Conservation (phyloP, 2,113 vertebrate genomes). For the Phasianus colchicus region DNA sequence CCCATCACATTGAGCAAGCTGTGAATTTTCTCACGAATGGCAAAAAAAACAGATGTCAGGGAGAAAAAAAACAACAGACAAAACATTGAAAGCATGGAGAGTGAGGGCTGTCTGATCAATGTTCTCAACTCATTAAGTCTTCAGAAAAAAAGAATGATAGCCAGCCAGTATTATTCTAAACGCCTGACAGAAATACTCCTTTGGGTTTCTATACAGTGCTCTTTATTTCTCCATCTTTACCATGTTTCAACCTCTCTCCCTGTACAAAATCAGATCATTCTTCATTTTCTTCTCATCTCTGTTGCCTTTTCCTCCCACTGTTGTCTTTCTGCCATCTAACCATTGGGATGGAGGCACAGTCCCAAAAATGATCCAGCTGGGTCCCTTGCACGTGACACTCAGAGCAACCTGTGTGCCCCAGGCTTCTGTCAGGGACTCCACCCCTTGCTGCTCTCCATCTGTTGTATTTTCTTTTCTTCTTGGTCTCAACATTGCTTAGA, state of each 20-base stretch:
- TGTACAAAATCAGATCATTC: not conserved
- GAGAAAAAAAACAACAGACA: not conserved
- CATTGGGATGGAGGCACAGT: accelerated
- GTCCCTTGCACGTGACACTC: not conserved
- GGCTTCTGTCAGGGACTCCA: not conserved
- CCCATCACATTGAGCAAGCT: not conserved
- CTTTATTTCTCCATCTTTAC: not conserved
- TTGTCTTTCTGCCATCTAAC: not conserved
- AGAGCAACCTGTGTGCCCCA: not conserved
- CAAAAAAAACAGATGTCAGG: not conserved
- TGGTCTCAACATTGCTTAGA: not conserved
- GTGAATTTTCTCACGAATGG: not conserved
- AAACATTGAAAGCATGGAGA: not conserved
- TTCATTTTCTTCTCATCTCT: not conserved
- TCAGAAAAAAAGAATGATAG: not conserved
- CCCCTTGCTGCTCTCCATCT: conserved; percentile 52
- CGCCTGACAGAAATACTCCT: not conserved
- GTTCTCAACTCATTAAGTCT: not conserved
- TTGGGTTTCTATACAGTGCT: not conserved
- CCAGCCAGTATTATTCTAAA: not conserved
- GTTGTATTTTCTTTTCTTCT: not conserved
- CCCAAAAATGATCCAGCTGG: not conserved
- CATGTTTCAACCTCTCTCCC: not conserved
- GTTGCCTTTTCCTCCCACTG: not conserved
- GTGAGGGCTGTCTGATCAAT: not conserved